Percentiles rank a stretch among this genome's conserved stretches.
These are phyloP conservation scores for Sturnira hondurensis DNA, from an alignment of 2,113 vertebrate species.

Conservation along the genomic window DNA sequence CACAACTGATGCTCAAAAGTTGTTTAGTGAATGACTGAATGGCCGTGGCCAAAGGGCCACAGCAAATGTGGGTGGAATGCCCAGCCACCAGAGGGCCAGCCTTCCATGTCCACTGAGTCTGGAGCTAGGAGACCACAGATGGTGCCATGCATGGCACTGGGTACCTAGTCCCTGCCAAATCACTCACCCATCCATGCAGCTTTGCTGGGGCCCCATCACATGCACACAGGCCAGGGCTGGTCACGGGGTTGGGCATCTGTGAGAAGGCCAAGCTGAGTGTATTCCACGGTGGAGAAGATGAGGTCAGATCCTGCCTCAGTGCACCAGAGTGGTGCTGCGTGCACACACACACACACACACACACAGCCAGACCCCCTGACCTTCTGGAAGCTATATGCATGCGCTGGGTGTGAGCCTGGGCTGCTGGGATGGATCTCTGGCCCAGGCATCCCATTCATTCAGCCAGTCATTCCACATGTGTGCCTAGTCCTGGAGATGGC, in stretches of 20 bases:
- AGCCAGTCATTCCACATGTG: background rate
- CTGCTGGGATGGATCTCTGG: background rate
- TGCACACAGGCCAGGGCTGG: background rate
- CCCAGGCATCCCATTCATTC: background rate
- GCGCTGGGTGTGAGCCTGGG: background rate
- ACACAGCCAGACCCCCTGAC: background rate
- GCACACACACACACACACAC: no score
- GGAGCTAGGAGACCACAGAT: background rate
- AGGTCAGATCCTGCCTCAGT: background rate
- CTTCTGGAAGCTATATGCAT: accelerated
- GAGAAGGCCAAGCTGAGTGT: background rate
- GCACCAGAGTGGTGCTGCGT: background rate
- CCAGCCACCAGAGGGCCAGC: background rate
- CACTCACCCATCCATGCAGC: background rate
- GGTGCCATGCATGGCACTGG: no score
- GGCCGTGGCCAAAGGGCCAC: background rate
- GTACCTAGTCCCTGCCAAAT: no score
- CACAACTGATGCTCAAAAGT: background rate
- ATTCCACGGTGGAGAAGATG: background rate
- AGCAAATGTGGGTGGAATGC: background rate
- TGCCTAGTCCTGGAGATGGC: background rate
- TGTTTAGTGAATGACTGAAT: background rate
- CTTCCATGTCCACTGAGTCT: background rate
- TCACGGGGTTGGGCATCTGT: background rate
- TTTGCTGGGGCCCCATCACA: no score